Evolutionary conservation across 1,140 invertebrate species (phyloP), one percentile per base, ranked within the genome.

Genomic region (Phocides pigmalion): DNA sequence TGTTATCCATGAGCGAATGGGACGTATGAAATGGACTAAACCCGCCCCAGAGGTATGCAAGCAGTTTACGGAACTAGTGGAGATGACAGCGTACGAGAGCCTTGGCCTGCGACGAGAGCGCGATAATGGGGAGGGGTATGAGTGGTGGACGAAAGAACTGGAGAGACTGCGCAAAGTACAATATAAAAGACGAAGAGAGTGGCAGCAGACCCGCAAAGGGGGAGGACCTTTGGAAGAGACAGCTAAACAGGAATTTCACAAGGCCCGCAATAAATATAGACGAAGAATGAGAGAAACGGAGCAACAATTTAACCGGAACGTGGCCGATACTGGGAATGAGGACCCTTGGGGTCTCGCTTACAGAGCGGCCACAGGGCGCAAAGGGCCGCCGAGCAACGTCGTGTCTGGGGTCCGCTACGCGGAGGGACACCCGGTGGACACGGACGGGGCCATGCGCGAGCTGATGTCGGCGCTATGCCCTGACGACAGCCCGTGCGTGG

Each of bases 301-400:
- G 32, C 28, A 63, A 0, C n/a, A 20, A 6, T 58, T 41, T 4
- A 67, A 51, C 5, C 47, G 50, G 11, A 16, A 20, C 0, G 37
- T 75, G 5, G 70, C 74, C 5, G 70, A 72, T 0, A 54, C 70
- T 3, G 74, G 77, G 0, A 80, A 77, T 49, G 20, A 54, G 0
- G 74, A 80, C 54, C 72, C 74, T 0, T 80, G 70, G 72, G 74
- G 74, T 1, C 49, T 61, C 3, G 76, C 74, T 8, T 76, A 76
- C 28, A 35, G 70, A 0, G 63, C 20, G 0, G 70, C 68, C 4
- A 41, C 44, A 3, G 72, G 66, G 1, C 22, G 70, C 15, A 8
- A 47, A 0, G 56, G 68, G 0, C 64, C 70, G n/a, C 68, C 70
- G 1, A 5, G 25, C 0, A 77, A 70, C 46, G 63, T 77, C 0